These are phyloP conservation scores for Scarus forsteni DNA, from an alignment of 2,797 vertebrate genomes.

Conservation along the genomic window DNA sequence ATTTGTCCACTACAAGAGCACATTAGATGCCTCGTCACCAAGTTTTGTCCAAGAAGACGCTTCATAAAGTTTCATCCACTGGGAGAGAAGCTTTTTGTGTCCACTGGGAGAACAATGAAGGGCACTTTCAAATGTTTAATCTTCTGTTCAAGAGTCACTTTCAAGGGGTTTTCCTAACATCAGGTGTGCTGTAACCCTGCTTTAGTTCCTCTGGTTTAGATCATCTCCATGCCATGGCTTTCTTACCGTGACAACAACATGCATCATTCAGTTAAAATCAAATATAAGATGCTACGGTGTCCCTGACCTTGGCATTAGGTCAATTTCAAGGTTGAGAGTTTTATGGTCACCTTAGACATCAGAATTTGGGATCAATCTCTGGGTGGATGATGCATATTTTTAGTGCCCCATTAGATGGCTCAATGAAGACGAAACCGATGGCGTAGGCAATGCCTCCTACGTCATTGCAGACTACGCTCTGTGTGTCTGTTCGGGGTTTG, in stretches of 20 bases:
- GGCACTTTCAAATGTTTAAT: no score
- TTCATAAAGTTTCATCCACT: no score
- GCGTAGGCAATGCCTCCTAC: slow-evolving; percentile 72
- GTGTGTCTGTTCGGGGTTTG: slow-evolving; percentile 64
- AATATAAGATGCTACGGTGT: slow-evolving; percentile 7
- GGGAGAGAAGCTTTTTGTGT: no score
- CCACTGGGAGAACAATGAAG: no score
- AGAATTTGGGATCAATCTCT: slow-evolving; percentile 48
- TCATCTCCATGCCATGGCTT: slow-evolving; percentile 17
- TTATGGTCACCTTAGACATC: slow-evolving; percentile 48
- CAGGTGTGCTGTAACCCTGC: no score
- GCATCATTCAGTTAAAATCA: slow-evolving; percentile 14
- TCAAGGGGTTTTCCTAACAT: no score
- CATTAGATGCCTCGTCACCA: no score
- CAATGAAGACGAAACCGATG: slow-evolving; percentile 67
- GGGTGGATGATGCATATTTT: slow-evolving; percentile 70
- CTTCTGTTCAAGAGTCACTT: no score
- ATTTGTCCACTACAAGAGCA: no score
- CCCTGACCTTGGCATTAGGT: slow-evolving; percentile 46
- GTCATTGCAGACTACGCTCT: slow-evolving; percentile 70
- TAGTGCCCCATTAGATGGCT: slow-evolving; percentile 73
- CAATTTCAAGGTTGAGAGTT: slow-evolving; percentile 25
- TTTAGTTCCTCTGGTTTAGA: neutral
- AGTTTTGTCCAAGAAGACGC: no score
- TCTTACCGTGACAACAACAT: slow-evolving; percentile 19